Evolutionary conservation across 2,113 vertebrate genomes (phyloP), one percentile per base, ranked within the genome.

Genomic region (Neolamprologus cancellatus): DNA sequence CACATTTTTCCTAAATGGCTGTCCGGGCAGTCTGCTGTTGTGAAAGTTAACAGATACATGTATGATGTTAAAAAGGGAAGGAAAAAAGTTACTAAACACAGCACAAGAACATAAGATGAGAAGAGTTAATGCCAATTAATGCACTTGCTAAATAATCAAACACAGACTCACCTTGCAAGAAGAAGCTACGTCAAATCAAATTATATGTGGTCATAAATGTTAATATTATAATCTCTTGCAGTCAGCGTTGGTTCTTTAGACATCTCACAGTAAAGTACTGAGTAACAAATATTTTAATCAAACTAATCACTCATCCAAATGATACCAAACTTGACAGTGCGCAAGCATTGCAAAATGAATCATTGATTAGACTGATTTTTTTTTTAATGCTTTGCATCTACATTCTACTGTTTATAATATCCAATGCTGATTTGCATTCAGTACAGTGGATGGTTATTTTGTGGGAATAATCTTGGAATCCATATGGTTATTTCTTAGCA

Each of bases 121-220:
- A 46, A 44, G 36, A 6, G 36, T 74, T 2, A 48, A 50, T 48
- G 23, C 44, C 15, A 13, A n/a, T 76, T 18, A 32, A n/a, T 7
- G 71, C 44, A 76, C 23, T 76, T 13, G 41, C 17, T 76, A 50
- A 76, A 50, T 50, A 48, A 76, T 76, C 15, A 50, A 28, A 18
- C 44, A 30, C 6, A 76, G 71, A 50, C 25, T 48, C 25, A 13
- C 25, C 71, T 50, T 50, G 71, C 4, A 18, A 50, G 71, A 50
- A 48, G 0, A n/a, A 76, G 28, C 71, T 18, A 5, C 25, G 2
- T n/a, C 25, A n/a, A 50, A 50, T 28, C 44, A 76, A 76, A 76
- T 50, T 76, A 50, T 50, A n/a, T 48, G 44, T 32, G 25, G 44
- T 76, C 17, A 18, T 76, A 48, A 50, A 76, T 76, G 44, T 76